phyloP scores from a whole-genome alignment of 1,140 invertebrate species.

The Temnothorax nylanderi region DNA sequence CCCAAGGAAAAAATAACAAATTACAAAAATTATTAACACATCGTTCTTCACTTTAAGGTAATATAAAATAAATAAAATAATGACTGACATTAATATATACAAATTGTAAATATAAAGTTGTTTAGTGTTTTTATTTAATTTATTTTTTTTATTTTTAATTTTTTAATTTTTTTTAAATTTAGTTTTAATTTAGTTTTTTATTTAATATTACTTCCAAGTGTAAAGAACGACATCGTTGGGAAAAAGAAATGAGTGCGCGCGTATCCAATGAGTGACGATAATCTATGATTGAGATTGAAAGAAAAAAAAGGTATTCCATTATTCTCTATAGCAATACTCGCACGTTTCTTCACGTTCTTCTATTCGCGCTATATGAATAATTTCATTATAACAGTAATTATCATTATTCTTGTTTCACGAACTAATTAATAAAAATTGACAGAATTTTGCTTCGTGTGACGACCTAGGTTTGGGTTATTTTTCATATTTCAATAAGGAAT shows the following conservation, averaged over 20 bases:
- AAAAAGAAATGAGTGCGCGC: conserved; percentile 72
- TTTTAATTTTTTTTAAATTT: no score
- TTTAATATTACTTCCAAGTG: no score
- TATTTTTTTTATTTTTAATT: no score
- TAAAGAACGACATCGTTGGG: no score
- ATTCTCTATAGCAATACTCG: conserved; percentile 83
- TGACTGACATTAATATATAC: no score
- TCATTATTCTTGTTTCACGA: neutral
- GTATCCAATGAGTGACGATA: conserved; percentile 73
- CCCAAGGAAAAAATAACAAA: no score
- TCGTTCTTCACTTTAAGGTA: no score
- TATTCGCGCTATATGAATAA: conserved; percentile 46
- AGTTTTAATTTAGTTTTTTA: no score
- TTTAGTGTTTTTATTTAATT: no score
- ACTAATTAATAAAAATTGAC: conserved; percentile 14
- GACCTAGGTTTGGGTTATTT: conserved; percentile 1
- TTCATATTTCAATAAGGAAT: conserved; percentile 25
- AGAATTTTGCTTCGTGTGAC: neutral
- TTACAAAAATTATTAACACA: no score
- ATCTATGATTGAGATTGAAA: conserved; percentile 78
- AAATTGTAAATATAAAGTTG: no score
- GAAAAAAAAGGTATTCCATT: conserved; percentile 85
- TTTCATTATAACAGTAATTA: conserved; percentile 8
- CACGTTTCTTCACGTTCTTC: conserved; percentile 78
- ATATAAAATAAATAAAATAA: no score